phyloP scores from a whole-genome alignment of 2,113 vertebrate species.

The Nerophis ophidion region DNA sequence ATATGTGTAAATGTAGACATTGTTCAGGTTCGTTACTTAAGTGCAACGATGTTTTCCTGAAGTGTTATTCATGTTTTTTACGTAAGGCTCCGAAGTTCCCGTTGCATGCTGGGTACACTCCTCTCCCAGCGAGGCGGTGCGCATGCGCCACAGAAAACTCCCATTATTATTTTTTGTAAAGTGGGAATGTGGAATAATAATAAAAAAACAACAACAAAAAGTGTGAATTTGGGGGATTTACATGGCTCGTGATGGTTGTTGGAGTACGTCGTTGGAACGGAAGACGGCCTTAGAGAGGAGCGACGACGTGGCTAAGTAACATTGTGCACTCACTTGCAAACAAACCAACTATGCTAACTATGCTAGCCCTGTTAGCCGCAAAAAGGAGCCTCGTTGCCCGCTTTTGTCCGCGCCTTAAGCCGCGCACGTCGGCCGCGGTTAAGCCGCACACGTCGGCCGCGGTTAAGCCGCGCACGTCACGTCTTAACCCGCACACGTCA shows the following conservation, averaged over 20 bases:
- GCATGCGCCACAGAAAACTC: slow-evolving; percentile 82
- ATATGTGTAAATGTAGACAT: not conserved
- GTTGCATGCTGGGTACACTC: slow-evolving; percentile 81
- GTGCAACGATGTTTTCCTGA: too few relatives aligned
- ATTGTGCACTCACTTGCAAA: slow-evolving; percentile 41
- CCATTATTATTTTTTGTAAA: slow-evolving; percentile 77
- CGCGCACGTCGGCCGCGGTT: slow-evolving; percentile 43
- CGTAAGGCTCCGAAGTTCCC: slow-evolving; percentile 64
- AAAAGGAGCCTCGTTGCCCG: slow-evolving; percentile 70
- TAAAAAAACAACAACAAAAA: slow-evolving; percentile 43
- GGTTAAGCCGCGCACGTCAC: slow-evolving; percentile 46
- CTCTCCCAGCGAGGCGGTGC: slow-evolving; percentile 74
- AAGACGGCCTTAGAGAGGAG: slow-evolving; percentile 29
- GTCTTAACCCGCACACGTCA: too few relatives aligned
- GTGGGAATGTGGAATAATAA: slow-evolving; percentile 74
- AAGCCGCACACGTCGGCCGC: slow-evolving; percentile 48
- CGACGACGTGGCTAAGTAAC: slow-evolving; percentile 42
- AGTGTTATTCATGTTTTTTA: slow-evolving; percentile 7
- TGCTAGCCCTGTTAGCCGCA: slow-evolving; percentile 50
- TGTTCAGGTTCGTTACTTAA: not conserved
- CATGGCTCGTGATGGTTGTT: slow-evolving; percentile 44
- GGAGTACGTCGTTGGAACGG: slow-evolving; percentile 20
- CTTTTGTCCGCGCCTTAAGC: slow-evolving; percentile 73
- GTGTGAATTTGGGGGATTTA: slow-evolving; percentile 53
- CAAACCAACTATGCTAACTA: slow-evolving; percentile 60